Base-by-base conservation (phyloP, 2,797 vertebrate species). In the Sebastes hubbsi region DNA sequence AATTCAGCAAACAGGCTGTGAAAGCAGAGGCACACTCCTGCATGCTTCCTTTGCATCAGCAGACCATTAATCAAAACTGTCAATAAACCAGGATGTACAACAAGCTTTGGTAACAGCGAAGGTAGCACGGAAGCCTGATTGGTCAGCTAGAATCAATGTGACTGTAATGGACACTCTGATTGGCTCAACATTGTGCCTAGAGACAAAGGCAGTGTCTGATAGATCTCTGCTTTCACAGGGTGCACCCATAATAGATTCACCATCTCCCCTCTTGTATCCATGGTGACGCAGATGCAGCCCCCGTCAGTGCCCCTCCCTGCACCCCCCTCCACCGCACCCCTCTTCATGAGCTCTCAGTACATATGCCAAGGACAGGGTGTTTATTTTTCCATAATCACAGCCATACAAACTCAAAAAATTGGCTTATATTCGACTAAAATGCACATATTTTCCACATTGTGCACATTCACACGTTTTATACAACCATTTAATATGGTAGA, bases 201-300 rank as follows among this genome's bases (percentile, higher is more conserved):
- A 72, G 73, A 94, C 91, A 94, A 88, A 85, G 89, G 85, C 85
- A 82, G 78, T 66, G 78, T 85, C 82, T 52, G 73, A 77, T 67
- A 80, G 82, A 87, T 82, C 62, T 29, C 25, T 71, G 60, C 76
- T 82, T 81, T 88, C 79, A 83, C 70, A 82, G 78, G 69, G 81
- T 76, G 77, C 73, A 84, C 73, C 73, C 52, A 29, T 73, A 84
- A 92, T 92, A 81, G 82, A 93, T 91, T 93, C 89, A 89, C 63
- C 76, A 18, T 75, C 71, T 85, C 81, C 72, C 70, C 72, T 85
- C 84, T 68, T 72, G 92, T 92, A 87, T 85, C 86, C 89, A 88
- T 93, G 77, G 92, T 89, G 87, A 94, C 69, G 59, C 89, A 87
- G 74, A 92, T 92, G 90, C 90, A 82, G 83, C 78, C 66, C 75